A percentile compares a stretch with the other conserved stretches of the same genome.
phyloP scores from a whole-genome alignment of 2,113 vertebrate species.

The Limnothrissa miodon region DNA sequence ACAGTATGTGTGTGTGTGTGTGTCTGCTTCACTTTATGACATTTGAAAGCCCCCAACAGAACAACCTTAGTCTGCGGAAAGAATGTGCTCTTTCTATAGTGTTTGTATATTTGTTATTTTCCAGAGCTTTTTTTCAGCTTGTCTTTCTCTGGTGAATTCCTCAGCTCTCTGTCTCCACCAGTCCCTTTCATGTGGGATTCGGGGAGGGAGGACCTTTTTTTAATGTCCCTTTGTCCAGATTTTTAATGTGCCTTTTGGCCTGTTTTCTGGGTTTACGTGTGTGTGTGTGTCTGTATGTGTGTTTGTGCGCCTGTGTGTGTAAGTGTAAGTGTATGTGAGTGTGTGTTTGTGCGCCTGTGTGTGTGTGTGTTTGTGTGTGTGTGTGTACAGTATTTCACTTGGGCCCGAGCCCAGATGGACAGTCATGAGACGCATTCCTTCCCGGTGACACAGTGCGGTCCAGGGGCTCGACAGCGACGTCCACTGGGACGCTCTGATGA shows the following conservation, averaged over 20 bases:
- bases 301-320: constrained; percentile 18
- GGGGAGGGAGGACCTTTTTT: constrained; percentile 45
- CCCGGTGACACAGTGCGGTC: constrained; percentile 39
- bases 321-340: not conserved
- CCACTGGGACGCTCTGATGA: constrained; percentile 21
- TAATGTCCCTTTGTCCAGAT: constrained; percentile 27
- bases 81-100: constrained; percentile 46
- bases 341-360: constrained; percentile 24
- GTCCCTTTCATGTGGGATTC: constrained; percentile 2
- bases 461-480: constrained; percentile 35
- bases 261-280: constrained; percentile 37
- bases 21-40: constrained; percentile 34
- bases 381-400: constrained; percentile 37
- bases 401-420: constrained; percentile 48
- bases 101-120: constrained; percentile 43
- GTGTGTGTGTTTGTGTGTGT: not conserved
- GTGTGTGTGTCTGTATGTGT: too few species aligned
- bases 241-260: constrained; percentile 49
- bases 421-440: constrained; percentile 46
- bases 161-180: not conserved
- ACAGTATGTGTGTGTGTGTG: too few species aligned
- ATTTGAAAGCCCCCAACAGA: constrained; percentile 54
- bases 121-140: constrained; percentile 24
- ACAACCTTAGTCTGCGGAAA: constrained; percentile 38
- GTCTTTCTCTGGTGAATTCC: not conserved